Evolutionary conservation across 2,113 vertebrate species (phyloP).

Genomic region (Nibea coibor): DNA sequence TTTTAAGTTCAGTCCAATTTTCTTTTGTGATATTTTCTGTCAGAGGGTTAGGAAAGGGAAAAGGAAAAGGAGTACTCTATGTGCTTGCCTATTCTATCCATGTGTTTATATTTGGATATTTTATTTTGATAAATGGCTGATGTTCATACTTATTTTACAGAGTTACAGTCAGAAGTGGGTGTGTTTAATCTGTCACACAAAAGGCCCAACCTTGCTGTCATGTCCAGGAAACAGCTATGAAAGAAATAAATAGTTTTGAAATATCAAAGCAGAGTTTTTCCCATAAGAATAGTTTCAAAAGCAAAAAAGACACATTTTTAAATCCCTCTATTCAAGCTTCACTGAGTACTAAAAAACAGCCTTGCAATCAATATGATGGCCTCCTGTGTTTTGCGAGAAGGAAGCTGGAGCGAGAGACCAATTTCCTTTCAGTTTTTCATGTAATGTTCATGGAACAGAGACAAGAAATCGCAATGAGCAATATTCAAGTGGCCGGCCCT

Average conservation of each 20-base stretch:
- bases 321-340: slow-evolving; percentile 63
- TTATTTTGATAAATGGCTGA: slow-evolving; percentile 5
- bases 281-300: slow-evolving; percentile 53
- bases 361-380: slow-evolving; percentile 63
- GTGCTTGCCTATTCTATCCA: background rate
- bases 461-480: slow-evolving; percentile 27
- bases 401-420: slow-evolving; percentile 13
- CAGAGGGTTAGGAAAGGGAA: background rate
- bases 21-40: background rate
- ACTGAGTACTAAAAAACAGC: slow-evolving; percentile 56
- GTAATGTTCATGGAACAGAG: slow-evolving; percentile 44
- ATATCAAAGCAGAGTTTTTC: slow-evolving; percentile 45
- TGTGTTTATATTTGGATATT: background rate
- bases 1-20: slow-evolving; percentile 6
- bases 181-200: slow-evolving; percentile 9
- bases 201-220: background rate
- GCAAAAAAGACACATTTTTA: slow-evolving; percentile 58
- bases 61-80: background rate
- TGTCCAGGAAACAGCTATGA: slow-evolving; percentile 23
- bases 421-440: slow-evolving; percentile 30
- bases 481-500: slow-evolving; percentile 19
- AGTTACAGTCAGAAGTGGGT: background rate
- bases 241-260: slow-evolving; percentile 26
- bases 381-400: slow-evolving; percentile 55
- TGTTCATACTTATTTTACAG: background rate